These are phyloP conservation scores for Contarinia nasturtii DNA, from an alignment of 1,140 invertebrate genomes.

Conservation along the genomic window DNA sequence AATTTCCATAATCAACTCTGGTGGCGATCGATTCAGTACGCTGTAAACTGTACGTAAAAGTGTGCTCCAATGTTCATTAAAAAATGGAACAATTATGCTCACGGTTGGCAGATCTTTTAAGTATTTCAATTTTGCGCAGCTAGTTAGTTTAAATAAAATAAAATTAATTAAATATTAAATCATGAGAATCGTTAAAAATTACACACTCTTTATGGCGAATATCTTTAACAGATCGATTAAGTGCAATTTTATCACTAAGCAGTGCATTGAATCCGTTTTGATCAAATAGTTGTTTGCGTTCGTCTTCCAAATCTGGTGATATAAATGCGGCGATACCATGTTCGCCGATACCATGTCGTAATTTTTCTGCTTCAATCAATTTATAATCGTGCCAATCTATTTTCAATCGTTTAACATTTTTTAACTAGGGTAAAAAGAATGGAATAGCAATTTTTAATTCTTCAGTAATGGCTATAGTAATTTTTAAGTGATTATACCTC, in stretches of 20 bases:
- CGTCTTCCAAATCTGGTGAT: slow-evolving; percentile 28
- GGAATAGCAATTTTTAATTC: too few species aligned
- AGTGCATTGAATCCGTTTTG: slow-evolving; percentile 81
- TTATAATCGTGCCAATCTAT: slow-evolving; percentile 77
- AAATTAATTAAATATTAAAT: too few species aligned
- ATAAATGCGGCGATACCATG: slow-evolving; percentile 44
- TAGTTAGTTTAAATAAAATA: slow-evolving; percentile 15
- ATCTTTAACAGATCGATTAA: slow-evolving; percentile 65
- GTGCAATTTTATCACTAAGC: slow-evolving; percentile 72
- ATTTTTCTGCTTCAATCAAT: slow-evolving; percentile 44
- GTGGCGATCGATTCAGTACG: slow-evolving; percentile 65
- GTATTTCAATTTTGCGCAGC: slow-evolving; percentile 59
- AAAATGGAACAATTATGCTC: slow-evolving; percentile 79
- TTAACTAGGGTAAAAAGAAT: too few species aligned
- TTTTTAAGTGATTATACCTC: too few species aligned
- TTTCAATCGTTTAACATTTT: slow-evolving; percentile 21
- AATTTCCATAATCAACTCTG: slow-evolving; percentile 68
- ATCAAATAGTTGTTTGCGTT: slow-evolving; percentile 48
- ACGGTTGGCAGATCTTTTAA: slow-evolving; percentile 56
- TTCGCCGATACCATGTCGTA: slow-evolving; percentile 52
- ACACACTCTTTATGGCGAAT: slow-evolving; percentile 54
- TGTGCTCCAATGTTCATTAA: slow-evolving; percentile 83
- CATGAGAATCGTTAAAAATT: too few species aligned
- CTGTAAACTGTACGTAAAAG: slow-evolving; percentile 69
- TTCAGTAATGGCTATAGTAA: too few species aligned